A percentile compares a stretch with the other conserved stretches of the same genome.
Conservation (phyloP, 2,888 invertebrate genomes). For the Ophioninae sp. region DNA sequence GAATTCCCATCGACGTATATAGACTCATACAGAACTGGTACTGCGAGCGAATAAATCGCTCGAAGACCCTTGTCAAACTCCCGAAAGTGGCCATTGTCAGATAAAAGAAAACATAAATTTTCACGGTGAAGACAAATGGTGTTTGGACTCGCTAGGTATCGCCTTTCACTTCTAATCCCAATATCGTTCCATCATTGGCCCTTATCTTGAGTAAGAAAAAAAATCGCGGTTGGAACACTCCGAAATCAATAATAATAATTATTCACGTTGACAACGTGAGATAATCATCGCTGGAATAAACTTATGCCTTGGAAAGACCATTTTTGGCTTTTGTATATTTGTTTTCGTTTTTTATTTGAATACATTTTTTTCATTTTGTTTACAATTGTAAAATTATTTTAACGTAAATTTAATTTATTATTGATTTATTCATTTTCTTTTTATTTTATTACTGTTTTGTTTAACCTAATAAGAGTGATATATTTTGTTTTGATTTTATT, state of each 20-base stretch:
- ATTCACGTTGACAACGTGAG: background rate
- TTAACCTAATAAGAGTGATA: too few relatives aligned
- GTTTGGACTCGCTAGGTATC: background rate
- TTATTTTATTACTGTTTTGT: too few relatives aligned
- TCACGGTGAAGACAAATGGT: background rate
- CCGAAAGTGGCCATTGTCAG: conserved; percentile 23
- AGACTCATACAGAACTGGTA: conserved; percentile 9
- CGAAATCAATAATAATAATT: background rate
- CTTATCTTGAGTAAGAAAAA: background rate
- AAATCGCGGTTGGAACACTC: background rate
- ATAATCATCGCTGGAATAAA: too few relatives aligned
- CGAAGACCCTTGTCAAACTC: conserved; percentile 30
- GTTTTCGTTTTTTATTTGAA: too few relatives aligned
- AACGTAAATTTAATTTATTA: too few relatives aligned
- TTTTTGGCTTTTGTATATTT: too few relatives aligned
- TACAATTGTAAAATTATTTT: too few relatives aligned
- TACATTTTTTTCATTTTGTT: too few relatives aligned
- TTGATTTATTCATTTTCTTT: too few relatives aligned
- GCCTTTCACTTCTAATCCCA: background rate
- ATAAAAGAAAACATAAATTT: background rate
- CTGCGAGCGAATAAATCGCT: conserved; percentile 24
- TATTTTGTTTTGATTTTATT: too few relatives aligned
- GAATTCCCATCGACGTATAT: conserved; percentile 30
- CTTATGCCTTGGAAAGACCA: too few relatives aligned
- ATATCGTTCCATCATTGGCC: background rate